Percentiles rank a stretch among this genome's conserved stretches.
Conservation (phyloP, 2,888 invertebrate species). For the Spisula solida region DNA sequence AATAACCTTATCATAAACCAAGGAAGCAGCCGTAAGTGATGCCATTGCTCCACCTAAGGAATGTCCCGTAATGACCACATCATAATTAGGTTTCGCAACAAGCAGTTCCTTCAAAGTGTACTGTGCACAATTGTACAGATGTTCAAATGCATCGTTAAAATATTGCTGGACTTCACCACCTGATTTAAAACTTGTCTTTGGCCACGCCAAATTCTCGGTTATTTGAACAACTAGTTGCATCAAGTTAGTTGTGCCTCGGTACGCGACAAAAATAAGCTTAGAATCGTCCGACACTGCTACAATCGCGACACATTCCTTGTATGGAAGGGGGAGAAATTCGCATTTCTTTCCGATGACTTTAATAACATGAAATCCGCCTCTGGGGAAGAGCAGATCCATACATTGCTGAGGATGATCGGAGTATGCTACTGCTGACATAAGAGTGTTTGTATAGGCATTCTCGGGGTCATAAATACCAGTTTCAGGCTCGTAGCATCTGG, state of each 20-base stretch:
- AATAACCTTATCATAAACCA: constrained; percentile 48
- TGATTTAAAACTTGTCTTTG: constrained; percentile 26
- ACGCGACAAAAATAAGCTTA: constrained; percentile 47
- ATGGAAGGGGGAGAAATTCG: constrained; percentile 29
- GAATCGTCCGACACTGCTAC: constrained; percentile 42
- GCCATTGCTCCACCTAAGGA: constrained; percentile 64
- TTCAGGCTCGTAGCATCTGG: constrained; percentile 15
- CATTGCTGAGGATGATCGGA: constrained; percentile 40
- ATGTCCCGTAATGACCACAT: constrained; percentile 58
- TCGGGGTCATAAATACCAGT: constrained; percentile 21
- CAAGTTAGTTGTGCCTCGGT: constrained; percentile 23
- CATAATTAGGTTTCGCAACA: constrained; percentile 43
- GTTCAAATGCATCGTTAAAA: constrained; percentile 55
- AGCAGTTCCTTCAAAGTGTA: constrained; percentile 32
- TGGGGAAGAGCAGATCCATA: constrained; percentile 17
- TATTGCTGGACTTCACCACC: constrained; percentile 60
- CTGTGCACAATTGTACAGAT: constrained; percentile 46
- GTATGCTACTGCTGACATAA: constrained; percentile 48
- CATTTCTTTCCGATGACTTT: constrained; percentile 25
- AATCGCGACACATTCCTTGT: constrained; percentile 51
- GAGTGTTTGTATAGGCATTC: constrained; percentile 21
- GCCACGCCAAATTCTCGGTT: not conserved
- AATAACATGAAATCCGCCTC: constrained; percentile 21
- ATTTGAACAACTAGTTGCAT: constrained; percentile 44
- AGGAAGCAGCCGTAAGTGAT: constrained; percentile 44